A percentile compares a stretch with the other conserved stretches of the same genome.
These are phyloP conservation scores for Strongylocentrotus purpuratus DNA, from an alignment of 35 echinoderm and acorn worm genomes.

Conservation along the genomic window DNA sequence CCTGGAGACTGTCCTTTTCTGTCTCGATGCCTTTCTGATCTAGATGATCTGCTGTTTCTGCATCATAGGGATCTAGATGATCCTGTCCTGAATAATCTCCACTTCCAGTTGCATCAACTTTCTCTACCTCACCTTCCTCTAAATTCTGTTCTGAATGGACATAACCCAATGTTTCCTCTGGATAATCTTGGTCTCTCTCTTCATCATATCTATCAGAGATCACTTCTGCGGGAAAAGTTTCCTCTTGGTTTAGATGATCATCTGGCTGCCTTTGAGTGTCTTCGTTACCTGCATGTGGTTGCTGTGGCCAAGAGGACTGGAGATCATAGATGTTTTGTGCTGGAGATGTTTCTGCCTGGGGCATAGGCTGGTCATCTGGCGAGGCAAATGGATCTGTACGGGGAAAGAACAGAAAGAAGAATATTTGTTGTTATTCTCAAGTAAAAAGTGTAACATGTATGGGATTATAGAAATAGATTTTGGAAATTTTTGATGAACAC, in stretches of 20 bases:
- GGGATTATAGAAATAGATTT: too few relatives aligned
- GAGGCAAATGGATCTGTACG: conserved; percentile 42
- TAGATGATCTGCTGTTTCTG: background rate
- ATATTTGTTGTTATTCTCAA: background rate
- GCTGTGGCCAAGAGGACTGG: conserved; percentile 33
- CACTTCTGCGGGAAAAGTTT: background rate
- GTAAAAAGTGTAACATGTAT: too few relatives aligned
- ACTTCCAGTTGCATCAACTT: background rate
- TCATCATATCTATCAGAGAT: background rate
- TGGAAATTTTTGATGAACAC: too few relatives aligned
- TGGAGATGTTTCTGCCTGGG: background rate
- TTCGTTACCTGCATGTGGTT: background rate
- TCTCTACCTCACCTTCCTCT: background rate
- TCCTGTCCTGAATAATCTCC: background rate
- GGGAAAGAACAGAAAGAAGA: background rate
- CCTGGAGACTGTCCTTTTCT: background rate
- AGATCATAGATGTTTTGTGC: conserved; percentile 44
- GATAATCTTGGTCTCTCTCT: background rate
- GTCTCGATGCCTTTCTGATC: background rate
- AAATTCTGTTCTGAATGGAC: background rate
- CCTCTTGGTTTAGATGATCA: background rate
- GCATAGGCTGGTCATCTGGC: conserved; percentile 32
- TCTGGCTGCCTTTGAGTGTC: background rate
- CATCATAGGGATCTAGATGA: background rate
- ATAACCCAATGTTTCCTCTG: background rate